phyloP scores from a whole-genome alignment of 2,113 vertebrate genomes.

The Pandion haliaetus region DNA sequence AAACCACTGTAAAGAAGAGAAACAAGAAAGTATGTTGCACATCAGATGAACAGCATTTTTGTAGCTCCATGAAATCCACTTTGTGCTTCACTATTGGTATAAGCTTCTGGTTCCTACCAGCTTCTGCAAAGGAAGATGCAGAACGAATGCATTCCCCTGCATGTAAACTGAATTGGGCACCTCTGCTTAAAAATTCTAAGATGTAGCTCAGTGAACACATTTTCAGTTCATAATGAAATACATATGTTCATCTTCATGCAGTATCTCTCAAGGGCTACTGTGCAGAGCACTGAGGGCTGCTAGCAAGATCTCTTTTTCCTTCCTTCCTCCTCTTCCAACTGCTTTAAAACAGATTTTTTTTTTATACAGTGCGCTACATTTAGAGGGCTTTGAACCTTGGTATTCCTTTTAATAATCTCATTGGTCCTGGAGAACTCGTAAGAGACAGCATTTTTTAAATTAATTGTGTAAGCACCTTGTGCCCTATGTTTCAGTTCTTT shows the following conservation, averaged over 20 bases:
- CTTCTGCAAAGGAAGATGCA: background rate
- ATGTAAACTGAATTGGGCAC: background rate
- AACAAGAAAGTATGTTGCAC: background rate
- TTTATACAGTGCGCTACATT: background rate
- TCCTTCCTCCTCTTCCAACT: background rate
- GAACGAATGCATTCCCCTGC: background rate
- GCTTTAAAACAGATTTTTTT: background rate
- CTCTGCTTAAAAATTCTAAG: background rate
- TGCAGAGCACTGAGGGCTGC: background rate
- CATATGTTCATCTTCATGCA: background rate
- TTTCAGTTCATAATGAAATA: constrained; percentile 6
- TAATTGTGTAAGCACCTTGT: background rate
- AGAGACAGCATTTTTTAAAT: background rate
- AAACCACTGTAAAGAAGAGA: background rate
- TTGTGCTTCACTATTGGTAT: background rate
- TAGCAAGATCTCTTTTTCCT: background rate
- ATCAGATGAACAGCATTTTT: background rate
- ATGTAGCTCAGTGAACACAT: background rate
- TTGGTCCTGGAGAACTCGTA: background rate
- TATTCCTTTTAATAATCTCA: background rate
- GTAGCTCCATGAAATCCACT: background rate
- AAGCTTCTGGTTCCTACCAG: background rate
- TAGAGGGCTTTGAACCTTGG: background rate
- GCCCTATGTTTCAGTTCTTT: background rate
- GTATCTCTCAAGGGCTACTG: constrained; percentile 7